Percentiles rank a stretch among this genome's conserved stretches.
These are phyloP conservation scores for Leptinotarsa defecta DNA, from an alignment of 1,140 invertebrate species.

Conservation along the genomic window DNA sequence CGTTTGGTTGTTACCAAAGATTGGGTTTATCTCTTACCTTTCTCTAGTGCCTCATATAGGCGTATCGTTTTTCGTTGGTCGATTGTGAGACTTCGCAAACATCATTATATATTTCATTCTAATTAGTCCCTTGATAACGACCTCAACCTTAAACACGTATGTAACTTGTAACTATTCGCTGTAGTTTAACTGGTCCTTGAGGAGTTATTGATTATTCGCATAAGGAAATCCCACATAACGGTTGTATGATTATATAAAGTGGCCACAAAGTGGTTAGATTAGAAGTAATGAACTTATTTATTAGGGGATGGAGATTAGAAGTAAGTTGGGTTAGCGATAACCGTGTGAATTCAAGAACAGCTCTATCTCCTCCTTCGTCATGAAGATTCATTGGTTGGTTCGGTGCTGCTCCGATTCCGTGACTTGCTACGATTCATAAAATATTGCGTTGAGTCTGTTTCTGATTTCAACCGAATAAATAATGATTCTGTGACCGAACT, in stretches of 20 bases:
- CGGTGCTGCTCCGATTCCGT: too few relatives aligned
- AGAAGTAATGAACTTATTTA: conserved; percentile 12
- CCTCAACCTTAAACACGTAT: conserved; percentile 38
- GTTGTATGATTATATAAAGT: conserved; percentile 23
- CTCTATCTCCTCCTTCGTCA: too few relatives aligned
- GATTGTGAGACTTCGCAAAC: conserved; percentile 23
- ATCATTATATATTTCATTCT: conserved; percentile 35
- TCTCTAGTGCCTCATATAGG: neutral
- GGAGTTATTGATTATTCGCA: conserved; percentile 36
- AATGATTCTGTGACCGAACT: too few relatives aligned
- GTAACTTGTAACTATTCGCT: conserved; percentile 32
- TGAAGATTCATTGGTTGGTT: too few relatives aligned
- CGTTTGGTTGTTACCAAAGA: neutral
- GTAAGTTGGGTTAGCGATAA: neutral
- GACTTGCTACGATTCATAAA: too few relatives aligned
- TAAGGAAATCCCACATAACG: conserved; percentile 39
- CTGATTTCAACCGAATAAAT: too few relatives aligned
- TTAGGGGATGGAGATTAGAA: neutral
- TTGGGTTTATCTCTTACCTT: neutral
- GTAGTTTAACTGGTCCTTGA: conserved; percentile 42
- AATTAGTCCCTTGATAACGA: conserved; percentile 36
- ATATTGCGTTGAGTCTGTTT: too few relatives aligned
- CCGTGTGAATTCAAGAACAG: too few relatives aligned
- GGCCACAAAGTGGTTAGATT: neutral
- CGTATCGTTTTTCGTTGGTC: conserved; percentile 20